Evolutionary conservation across 2,888 invertebrate genomes (phyloP).

Genomic region (Epinotia demarniana): DNA sequence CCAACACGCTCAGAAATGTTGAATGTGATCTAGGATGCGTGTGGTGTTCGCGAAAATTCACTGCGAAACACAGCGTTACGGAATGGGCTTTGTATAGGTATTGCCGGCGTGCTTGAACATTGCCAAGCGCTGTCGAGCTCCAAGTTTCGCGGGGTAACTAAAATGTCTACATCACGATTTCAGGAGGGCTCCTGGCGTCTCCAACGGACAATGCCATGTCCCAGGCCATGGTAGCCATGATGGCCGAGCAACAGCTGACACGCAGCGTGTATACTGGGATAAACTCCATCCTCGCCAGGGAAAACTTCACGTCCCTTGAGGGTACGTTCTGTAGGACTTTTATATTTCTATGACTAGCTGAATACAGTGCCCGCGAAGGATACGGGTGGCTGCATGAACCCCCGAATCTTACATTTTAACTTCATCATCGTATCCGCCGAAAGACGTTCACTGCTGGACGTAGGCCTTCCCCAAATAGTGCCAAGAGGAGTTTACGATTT

Average conservation of each 20-base stretch:
- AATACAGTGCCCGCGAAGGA: not conserved
- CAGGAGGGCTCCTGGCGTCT: not conserved
- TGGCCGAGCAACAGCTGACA: not conserved
- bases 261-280: not conserved
- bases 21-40: no score
- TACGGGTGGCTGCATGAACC: no score
- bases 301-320: not conserved
- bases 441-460: no score
- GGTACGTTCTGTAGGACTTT: not conserved
- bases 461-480: no score
- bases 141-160: not conserved
- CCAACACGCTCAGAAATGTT: no score
- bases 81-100: no score
- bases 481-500: no score
- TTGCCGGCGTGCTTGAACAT: no score
- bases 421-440: no score
- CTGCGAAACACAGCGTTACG: no score
- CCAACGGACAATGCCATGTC: not conserved
- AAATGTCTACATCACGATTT: not conserved
- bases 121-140: not conserved
- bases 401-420: no score
- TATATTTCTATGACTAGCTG: not conserved
- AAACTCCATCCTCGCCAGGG: not conserved
- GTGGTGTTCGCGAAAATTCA: no score
- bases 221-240: not conserved